Base-by-base conservation (phyloP, 2,888 invertebrate genomes). In the Spilosoma lubricipeda region DNA sequence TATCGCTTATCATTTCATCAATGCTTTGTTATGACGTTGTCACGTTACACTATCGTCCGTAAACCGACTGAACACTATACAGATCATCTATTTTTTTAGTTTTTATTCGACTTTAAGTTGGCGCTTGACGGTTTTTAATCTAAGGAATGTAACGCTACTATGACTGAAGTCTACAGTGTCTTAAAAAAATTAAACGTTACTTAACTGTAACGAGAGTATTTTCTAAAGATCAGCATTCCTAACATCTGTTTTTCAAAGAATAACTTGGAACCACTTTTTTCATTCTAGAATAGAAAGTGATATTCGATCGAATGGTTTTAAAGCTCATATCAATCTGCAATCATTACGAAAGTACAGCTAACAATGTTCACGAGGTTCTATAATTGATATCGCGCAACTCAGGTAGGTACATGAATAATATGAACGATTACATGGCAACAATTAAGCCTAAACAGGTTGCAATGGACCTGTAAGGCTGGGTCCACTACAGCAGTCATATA, bases 361-460 rank as follows among this genome's bases (percentile, higher is more conserved):
- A n/a, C n/a, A n/a, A 13, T 27, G 27, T 59, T 27, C 59, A 56
- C 59, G 63, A 63, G 30, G 18, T 18, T n/a, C n/a, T 27, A 15
- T 59, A 3, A 63, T 65, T 66, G 39, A 71, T 56, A 67, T 67
- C 36, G 30, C 30, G 63, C 67, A 27, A 65, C 63, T 63, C 18
- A 18, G 48, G 45, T 45, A 68, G 72, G 45, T 45, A 76, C 72
- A n/a, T 63, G 75, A 68, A 65, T 73, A 74, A 56, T 81, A 73
- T 75, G 67, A 77, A 73, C 59, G 72, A 75, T 77, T 81, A 77
- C 73, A 77, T 79, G 70, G 13, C 73, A 72, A 75, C 75, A 73
- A 83, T 83, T 82, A 83, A 70, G 70, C 69, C 63, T 70, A 70
- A 80, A 77, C 83, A 81, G 80, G 83, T 83, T 83, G 76, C 71